These are phyloP conservation scores for Anneissia japonica DNA, from an alignment of 35 echinoderm and acorn worm genomes.

Conservation along the genomic window DNA sequence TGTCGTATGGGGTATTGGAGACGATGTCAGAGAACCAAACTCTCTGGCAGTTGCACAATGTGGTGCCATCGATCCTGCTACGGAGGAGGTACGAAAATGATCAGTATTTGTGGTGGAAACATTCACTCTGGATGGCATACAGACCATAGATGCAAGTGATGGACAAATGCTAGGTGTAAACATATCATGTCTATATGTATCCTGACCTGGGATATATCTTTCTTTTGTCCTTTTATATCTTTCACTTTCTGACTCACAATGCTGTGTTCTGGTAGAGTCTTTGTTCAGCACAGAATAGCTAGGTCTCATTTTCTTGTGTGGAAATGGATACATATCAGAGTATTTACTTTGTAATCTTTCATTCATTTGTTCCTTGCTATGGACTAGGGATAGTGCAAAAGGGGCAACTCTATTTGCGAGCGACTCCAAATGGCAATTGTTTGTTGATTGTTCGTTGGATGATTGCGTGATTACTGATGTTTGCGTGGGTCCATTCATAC, in stretches of 20 bases:
- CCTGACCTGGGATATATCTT: not conserved
- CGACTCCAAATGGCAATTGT: not conserved
- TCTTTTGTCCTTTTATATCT: not conserved
- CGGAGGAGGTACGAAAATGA: not conserved
- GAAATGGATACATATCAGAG: not conserved
- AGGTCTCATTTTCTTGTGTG: not conserved
- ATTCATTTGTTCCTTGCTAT: not conserved
- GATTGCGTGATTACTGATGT: not conserved
- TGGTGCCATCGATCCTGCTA: not conserved
- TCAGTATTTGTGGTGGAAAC: not conserved
- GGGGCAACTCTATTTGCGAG: not conserved
- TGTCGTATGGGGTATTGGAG: not conserved
- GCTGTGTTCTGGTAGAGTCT: not conserved
- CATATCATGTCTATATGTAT: not conserved
- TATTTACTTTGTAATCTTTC: too few species aligned
- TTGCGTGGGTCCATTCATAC: not conserved
- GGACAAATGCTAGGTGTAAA: not conserved
- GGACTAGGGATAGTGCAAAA: not conserved
- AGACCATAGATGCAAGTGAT: not conserved
- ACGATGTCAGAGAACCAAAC: not conserved
- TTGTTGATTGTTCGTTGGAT: not conserved
- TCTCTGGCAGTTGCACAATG: not conserved
- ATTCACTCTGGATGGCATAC: not conserved
- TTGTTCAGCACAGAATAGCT: not conserved
- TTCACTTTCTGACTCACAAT: not conserved